These are phyloP conservation scores for Palythoa grandis DNA, from an alignment of 92 coral and sea anemone species.

Conservation along the genomic window DNA sequence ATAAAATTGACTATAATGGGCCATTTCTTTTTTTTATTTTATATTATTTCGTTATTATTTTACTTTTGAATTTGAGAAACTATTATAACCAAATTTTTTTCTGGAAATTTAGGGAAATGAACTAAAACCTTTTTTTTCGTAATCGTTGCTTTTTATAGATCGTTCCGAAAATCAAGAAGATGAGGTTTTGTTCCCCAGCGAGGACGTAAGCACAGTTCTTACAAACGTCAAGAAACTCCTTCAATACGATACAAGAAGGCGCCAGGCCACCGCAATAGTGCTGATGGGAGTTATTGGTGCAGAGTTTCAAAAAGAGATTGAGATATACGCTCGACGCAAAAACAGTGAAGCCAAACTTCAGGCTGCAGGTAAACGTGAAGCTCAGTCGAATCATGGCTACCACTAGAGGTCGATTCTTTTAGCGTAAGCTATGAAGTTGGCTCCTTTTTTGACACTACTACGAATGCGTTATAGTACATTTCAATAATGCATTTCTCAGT, in stretches of 20 bases:
- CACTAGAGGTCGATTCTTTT: too few relatives aligned
- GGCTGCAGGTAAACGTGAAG: constrained; percentile 1
- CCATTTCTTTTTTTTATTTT: too few relatives aligned
- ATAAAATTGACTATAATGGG: too few relatives aligned
- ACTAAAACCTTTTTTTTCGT: background rate
- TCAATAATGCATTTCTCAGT: too few relatives aligned
- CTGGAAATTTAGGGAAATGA: too few relatives aligned
- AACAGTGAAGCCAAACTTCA: constrained; percentile 15
- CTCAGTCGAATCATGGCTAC: too few relatives aligned
- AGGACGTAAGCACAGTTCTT: constrained; percentile 89
- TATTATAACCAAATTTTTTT: too few relatives aligned
- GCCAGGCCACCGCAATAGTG: constrained; percentile 98
- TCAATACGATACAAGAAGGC: constrained; percentile 97
- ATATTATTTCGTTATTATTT: too few relatives aligned
- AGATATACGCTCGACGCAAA: constrained; percentile 66
- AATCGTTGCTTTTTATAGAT: constrained; percentile 54
- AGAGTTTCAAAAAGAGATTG: constrained; percentile 94
- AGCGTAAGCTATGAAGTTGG: too few relatives aligned
- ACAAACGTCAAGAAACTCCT: constrained; percentile 96
- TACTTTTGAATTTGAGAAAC: too few relatives aligned
- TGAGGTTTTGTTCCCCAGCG: constrained; percentile 90
- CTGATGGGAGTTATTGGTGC: constrained; percentile 98
- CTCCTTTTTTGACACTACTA: too few relatives aligned
- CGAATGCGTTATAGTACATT: too few relatives aligned
- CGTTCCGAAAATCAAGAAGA: constrained; percentile 72